Conservation (phyloP, 2,888 invertebrate species). For the Hypselothyrea guttata region DNA sequence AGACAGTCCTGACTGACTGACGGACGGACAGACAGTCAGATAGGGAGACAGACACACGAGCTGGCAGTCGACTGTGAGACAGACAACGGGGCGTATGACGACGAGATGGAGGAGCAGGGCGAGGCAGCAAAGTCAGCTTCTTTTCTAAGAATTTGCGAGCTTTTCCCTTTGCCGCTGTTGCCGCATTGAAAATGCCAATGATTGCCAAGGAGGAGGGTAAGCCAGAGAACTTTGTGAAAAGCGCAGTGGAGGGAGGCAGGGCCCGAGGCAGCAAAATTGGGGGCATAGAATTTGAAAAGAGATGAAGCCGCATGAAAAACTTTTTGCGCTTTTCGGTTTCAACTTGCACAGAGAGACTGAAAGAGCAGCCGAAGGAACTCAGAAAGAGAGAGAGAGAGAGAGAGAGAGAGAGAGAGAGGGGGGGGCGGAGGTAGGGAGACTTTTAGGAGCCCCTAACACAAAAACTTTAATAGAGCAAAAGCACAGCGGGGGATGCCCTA, state of each 20-base stretch:
- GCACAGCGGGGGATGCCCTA: conserved; percentile 27
- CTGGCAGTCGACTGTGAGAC: conserved; percentile 28
- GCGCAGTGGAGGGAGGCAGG: not conserved
- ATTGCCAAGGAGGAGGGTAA: conserved; percentile 8
- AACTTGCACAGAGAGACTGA: conserved; percentile 27
- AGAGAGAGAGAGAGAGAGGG: not conserved
- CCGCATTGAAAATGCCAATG: conserved; percentile 55
- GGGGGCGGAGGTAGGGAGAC: not conserved
- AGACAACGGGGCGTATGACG: conserved; percentile 24
- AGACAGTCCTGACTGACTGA: conserved; percentile 26
- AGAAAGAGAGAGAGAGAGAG: conserved; percentile 1
- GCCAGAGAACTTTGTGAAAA: not conserved
- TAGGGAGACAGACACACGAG: conserved; percentile 17
- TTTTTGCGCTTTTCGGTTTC: conserved; percentile 58
- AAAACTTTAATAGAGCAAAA: conserved; percentile 58
- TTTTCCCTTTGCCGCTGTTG: not conserved
- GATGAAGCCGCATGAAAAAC: conserved; percentile 60
- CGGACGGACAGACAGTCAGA: conserved; percentile 32
- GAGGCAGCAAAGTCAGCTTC: conserved; percentile 46
- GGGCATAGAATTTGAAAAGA: conserved; percentile 53
- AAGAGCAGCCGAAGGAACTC: not conserved
- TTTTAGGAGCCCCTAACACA: not conserved
- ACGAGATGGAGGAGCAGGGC: not conserved
- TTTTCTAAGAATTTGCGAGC: conserved; percentile 41
- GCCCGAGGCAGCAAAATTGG: conserved; percentile 1